Evolutionary conservation across 1,140 invertebrate species (phyloP).

Genomic region (Trinorchestia longiramus): DNA sequence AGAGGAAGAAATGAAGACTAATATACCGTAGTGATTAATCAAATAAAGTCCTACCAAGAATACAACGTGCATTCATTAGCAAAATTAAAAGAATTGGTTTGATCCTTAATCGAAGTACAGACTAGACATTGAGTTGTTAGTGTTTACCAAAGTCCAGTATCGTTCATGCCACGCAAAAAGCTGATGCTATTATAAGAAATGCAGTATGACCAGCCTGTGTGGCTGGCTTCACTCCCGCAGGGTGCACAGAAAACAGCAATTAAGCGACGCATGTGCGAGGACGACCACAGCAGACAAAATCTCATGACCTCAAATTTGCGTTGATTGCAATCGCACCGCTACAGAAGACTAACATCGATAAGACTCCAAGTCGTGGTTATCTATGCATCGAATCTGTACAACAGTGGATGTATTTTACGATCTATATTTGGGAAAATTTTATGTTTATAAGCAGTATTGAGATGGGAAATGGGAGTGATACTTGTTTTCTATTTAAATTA

Average conservation of each 20-base stretch:
- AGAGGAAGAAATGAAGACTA: neutral
- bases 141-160: neutral
- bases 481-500: neutral
- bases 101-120: neutral
- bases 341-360: neutral
- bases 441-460: neutral
- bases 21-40: neutral
- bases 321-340: neutral
- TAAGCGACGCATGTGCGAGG: neutral
- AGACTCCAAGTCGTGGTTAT: neutral
- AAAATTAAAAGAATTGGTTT: neutral
- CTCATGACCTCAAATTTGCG: neutral
- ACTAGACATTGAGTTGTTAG: neutral
- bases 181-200: neutral
- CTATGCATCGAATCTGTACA: neutral
- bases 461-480: neutral
- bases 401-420: neutral
- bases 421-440: neutral
- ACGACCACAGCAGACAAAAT: neutral
- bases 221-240: neutral
- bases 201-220: neutral
- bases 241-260: neutral
- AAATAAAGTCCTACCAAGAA: neutral
- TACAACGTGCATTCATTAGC: neutral
- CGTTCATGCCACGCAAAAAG: neutral